Percentiles rank a stretch among this genome's conserved stretches.
These are phyloP conservation scores for Peromyscus maniculatus DNA, from an alignment of 2,113 vertebrate genomes.

Conservation along the genomic window DNA sequence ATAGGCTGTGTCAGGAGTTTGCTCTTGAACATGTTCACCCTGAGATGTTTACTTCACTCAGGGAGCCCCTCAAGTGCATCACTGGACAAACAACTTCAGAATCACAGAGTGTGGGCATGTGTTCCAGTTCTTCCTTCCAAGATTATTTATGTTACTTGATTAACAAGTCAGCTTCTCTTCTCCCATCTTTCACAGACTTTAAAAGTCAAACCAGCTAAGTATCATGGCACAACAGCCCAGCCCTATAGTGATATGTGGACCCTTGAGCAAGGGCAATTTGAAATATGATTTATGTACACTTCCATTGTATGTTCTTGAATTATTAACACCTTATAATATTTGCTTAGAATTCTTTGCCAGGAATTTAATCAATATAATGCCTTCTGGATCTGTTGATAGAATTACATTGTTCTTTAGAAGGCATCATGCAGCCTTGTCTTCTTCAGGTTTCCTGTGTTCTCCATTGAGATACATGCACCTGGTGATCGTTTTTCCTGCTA, in stretches of 20 bases:
- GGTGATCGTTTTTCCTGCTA: neutral
- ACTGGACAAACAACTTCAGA: neutral
- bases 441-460: neutral
- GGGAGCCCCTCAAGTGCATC: neutral
- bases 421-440: neutral
- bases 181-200: neutral
- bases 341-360: neutral
- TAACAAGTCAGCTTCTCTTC: neutral
- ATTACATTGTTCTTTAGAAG: neutral
- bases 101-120: neutral
- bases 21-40: neutral
- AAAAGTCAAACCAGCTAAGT: neutral
- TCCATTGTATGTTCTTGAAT: neutral
- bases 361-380: neutral
- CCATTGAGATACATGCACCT: neutral
- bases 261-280: neutral
- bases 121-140: neutral
- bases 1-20: neutral
- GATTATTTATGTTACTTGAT: neutral
- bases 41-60: neutral
- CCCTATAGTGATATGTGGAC: no score
- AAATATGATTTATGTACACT: neutral
- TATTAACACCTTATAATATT: neutral
- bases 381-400: neutral
- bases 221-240: neutral